Conservation (phyloP, 1,140 invertebrate species). For the Tribolium castaneum region DNA sequence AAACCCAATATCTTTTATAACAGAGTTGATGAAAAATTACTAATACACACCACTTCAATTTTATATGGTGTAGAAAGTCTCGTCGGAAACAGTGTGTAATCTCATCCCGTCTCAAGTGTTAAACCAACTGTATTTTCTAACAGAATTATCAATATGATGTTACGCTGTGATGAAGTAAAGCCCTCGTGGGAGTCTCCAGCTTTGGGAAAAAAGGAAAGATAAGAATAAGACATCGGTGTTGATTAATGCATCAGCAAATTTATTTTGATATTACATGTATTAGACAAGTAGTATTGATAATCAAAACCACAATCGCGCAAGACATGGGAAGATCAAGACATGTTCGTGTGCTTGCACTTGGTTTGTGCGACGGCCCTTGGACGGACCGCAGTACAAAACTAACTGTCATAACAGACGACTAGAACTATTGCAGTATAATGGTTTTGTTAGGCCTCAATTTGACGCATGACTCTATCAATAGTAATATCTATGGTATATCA, state of each 20-base stretch:
- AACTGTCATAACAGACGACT: constrained; percentile 47
- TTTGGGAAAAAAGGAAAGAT: not conserved
- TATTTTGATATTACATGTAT: constrained; percentile 61
- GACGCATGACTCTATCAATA: constrained; percentile 39
- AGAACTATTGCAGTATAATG: constrained; percentile 51
- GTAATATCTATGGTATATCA: constrained; percentile 41
- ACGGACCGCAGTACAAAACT: constrained; percentile 50
- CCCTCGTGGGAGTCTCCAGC: not conserved
- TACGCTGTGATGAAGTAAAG: no score
- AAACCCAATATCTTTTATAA: no score
- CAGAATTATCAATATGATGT: no score
- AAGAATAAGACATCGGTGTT: not conserved
- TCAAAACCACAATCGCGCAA: constrained; percentile 57
- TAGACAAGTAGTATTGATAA: constrained; percentile 59
- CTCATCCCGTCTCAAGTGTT: no score
- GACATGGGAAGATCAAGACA: constrained; percentile 60
- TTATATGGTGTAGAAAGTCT: no score
- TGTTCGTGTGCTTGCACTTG: constrained; percentile 52
- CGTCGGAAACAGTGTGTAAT: no score
- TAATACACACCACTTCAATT: no score
- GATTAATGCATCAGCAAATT: constrained; percentile 56
- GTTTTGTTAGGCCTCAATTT: constrained; percentile 55
- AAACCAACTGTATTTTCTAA: no score
- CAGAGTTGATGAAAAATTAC: no score
- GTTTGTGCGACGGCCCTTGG: constrained; percentile 51